Percentiles rank a stretch among this genome's conserved stretches.
Evolutionary conservation across 2,888 invertebrate genomes (phyloP).

Genomic region (Mylabris sibirica): DNA sequence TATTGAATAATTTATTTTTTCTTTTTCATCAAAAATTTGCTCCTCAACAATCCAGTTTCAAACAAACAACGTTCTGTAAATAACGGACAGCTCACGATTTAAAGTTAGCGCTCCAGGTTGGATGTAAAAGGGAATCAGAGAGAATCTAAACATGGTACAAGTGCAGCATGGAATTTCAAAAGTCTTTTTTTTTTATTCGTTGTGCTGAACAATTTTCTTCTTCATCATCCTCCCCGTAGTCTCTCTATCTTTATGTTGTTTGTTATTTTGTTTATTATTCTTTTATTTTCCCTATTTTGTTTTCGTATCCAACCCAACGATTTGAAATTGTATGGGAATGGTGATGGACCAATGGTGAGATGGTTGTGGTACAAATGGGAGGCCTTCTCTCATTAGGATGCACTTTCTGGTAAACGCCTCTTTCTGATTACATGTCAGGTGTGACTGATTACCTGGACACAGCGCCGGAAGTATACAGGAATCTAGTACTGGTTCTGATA

Average conservation of each 20-base stretch:
- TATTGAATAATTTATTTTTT: neutral
- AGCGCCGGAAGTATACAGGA: slow-evolving; percentile 58
- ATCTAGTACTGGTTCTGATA: slow-evolving; percentile 49
- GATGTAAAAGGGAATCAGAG: slow-evolving; percentile 41
- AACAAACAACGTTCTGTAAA: slow-evolving; percentile 47
- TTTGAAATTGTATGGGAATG: slow-evolving; percentile 13
- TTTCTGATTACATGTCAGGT: slow-evolving; percentile 62
- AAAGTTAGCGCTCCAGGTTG: slow-evolving; percentile 47
- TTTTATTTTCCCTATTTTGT: neutral
- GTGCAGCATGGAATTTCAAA: slow-evolving; percentile 40
- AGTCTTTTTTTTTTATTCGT: slow-evolving; percentile 33
- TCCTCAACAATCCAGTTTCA: slow-evolving; percentile 6
- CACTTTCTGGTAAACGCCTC: slow-evolving; percentile 57
- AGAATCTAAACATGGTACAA: slow-evolving; percentile 49
- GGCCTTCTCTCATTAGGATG: slow-evolving; percentile 59
- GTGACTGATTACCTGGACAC: slow-evolving; percentile 60
- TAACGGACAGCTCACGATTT: slow-evolving; percentile 50
- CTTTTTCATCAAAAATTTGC: neutral
- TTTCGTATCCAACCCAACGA: neutral
- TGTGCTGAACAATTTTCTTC: neutral
- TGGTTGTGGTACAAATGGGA: slow-evolving; percentile 32
- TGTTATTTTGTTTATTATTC: neutral
- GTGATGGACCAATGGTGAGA: slow-evolving; percentile 54
- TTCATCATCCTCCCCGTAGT: neutral
- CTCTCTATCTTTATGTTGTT: neutral